Base-by-base conservation (phyloP, 1,140 invertebrate species). In the Scaptodrosophila lebanonensis region DNA sequence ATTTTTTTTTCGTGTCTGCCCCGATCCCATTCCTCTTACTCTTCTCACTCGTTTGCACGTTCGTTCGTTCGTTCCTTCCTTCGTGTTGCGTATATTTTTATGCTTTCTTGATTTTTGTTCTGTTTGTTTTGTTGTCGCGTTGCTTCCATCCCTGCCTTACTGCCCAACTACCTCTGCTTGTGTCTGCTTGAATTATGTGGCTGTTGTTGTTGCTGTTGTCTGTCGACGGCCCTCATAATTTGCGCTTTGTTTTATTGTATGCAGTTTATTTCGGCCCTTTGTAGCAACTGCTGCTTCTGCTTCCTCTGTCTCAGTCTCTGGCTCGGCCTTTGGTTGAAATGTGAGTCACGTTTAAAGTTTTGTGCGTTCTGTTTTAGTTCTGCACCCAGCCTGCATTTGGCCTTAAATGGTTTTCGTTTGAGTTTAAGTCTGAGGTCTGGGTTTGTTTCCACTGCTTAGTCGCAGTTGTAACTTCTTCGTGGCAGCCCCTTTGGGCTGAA, bases 321-420 rank as follows among this genome's bases (percentile, higher is more conserved):
- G n/a, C n/a, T n/a, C n/a, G n/a, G n/a, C 2, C 20, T 30, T 35
- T 50, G 43, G 43, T 73, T 69, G 39, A 75, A 73, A 79, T 79
- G 69, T 82, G 56, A 79, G 75, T 82, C 73, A 79, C 73, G 75
- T 79, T 73, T 61, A 73, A 73, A 79, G 75, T 69, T 3, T 33
- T 79, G 45, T 48, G 38, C 51, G 39, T 43, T 47, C 9, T 50
- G n/a, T n/a, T n/a, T n/a, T n/a, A n/a, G n/a, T n/a, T n/a, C 29
- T 63, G 35, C 36, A 50, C 50, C 22, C 47, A 50, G 27, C 30
- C 51, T 18, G 56, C 50, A 25, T 44, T 35, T 16, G 49, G 35
- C 68, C 73, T 39, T 77, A 73, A 73, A 77, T 68, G 75, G 72
- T 18, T 35, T 52, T 56, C 30, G 39, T n/a, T 36, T 38, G 18